Conservation (phyloP, 2,888 invertebrate genomes). For the Leucania comma region DNA sequence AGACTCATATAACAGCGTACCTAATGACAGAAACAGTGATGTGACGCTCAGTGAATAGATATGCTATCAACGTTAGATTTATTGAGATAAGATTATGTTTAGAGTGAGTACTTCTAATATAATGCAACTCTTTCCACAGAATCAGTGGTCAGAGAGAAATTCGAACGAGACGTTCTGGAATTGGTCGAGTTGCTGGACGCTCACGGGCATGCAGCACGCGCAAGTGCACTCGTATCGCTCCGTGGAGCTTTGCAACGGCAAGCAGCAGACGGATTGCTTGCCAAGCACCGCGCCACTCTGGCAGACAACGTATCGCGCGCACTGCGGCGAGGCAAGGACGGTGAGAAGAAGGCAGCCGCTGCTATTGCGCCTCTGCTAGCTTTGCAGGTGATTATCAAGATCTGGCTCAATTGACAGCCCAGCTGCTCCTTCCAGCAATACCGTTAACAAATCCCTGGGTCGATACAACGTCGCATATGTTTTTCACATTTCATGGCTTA, state of each 20-base stretch:
- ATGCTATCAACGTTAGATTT: no score
- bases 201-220: constrained; percentile 96
- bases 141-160: constrained; percentile 89
- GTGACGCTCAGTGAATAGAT: no score
- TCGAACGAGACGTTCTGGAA: constrained; percentile 97
- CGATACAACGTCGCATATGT: background rate
- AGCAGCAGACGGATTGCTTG: constrained; percentile 94
- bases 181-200: constrained; percentile 96
- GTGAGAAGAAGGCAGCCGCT: constrained; percentile 96
- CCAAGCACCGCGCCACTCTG: constrained; percentile 84
- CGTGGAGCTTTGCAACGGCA: constrained; percentile 94
- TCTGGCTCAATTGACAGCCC: background rate
- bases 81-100: no score
- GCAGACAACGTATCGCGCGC: constrained; percentile 71
- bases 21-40: no score
- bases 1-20: no score
- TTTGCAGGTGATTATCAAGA: constrained; percentile 92
- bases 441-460: background rate
- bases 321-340: constrained; percentile 95
- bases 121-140: constrained; percentile 77
- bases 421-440: background rate
- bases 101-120: no score
- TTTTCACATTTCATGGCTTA: background rate
- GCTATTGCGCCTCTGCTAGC: constrained; percentile 95
- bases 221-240: constrained; percentile 93